These are phyloP conservation scores for Astropecten irregularis DNA, from an alignment of 53 echinoderm and acorn worm species.

Conservation along the genomic window DNA sequence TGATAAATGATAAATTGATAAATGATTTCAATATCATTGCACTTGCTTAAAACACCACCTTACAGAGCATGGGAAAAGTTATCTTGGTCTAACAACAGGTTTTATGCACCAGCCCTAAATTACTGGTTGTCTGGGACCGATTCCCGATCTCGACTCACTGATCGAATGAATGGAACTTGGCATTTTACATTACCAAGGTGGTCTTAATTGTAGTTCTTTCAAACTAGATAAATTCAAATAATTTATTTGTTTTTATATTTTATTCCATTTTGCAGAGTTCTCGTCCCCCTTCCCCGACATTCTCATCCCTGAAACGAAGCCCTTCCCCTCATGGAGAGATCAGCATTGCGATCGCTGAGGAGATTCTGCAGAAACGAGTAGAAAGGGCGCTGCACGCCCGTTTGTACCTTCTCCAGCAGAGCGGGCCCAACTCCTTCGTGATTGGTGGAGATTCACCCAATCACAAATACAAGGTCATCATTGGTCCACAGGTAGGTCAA, in stretches of 20 bases:
- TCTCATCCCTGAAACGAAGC: conserved; percentile 56
- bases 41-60: too few relatives aligned
- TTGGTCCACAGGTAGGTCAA: conserved; percentile 93
- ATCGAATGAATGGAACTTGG: too few relatives aligned
- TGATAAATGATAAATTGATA: too few relatives aligned
- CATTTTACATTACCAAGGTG: too few relatives aligned
- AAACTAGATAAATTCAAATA: too few relatives aligned
- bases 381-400: conserved; percentile 94
- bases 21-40: too few relatives aligned
- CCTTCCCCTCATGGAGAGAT: conserved; percentile 86
- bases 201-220: too few relatives aligned
- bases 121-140: too few relatives aligned
- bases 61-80: too few relatives aligned
- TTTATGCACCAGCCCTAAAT: too few relatives aligned
- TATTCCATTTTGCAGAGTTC: conserved; percentile 39
- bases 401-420: conserved; percentile 91
- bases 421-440: conserved; percentile 92
- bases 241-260: neutral
- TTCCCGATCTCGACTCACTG: too few relatives aligned
- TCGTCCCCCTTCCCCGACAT: conserved; percentile 66
- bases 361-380: conserved; percentile 86
- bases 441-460: conserved; percentile 96
- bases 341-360: conserved; percentile 74
- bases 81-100: too few relatives aligned
- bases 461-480: conserved; percentile 95